Evolutionary conservation across 2,888 invertebrate species (phyloP).

Genomic region (Autographa gamma): DNA sequence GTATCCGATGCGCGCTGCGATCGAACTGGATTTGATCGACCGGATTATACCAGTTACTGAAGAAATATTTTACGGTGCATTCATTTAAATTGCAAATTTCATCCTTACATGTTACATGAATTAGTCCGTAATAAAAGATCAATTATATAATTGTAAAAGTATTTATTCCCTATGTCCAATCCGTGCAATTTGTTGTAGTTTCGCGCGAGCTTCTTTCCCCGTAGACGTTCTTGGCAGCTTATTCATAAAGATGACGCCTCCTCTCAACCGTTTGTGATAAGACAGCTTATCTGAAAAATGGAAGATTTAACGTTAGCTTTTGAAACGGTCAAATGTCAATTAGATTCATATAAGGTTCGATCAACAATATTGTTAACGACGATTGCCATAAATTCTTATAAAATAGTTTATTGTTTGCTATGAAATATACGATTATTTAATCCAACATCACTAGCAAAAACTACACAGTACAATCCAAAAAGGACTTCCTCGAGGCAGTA

Average conservation of each 20-base stretch:
- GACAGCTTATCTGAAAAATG: constrained; percentile 69
- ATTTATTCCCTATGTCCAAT: constrained; percentile 54
- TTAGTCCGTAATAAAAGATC: background rate
- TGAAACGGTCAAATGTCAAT: background rate
- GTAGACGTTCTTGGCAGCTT: constrained; percentile 71
- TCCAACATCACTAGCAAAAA: background rate
- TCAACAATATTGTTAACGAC: too few species aligned
- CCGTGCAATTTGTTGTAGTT: constrained; percentile 56
- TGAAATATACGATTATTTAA: background rate
- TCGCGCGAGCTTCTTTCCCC: constrained; percentile 68
- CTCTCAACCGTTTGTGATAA: constrained; percentile 72
- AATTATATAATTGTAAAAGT: background rate
- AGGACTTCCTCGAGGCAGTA: background rate
- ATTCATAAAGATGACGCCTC: constrained; percentile 76
- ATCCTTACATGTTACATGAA: background rate
- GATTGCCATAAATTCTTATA: too few species aligned
- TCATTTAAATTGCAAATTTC: background rate
- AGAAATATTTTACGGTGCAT: too few species aligned
- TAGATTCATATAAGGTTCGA: too few species aligned
- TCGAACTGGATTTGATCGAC: too few species aligned
- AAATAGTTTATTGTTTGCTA: background rate
- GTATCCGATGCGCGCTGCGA: too few species aligned
- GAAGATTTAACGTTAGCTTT: background rate
- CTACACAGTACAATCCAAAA: background rate
- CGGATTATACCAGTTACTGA: too few species aligned